phyloP scores from a whole-genome alignment of 2,113 vertebrate genomes.

The Stegostoma tigrinum region DNA sequence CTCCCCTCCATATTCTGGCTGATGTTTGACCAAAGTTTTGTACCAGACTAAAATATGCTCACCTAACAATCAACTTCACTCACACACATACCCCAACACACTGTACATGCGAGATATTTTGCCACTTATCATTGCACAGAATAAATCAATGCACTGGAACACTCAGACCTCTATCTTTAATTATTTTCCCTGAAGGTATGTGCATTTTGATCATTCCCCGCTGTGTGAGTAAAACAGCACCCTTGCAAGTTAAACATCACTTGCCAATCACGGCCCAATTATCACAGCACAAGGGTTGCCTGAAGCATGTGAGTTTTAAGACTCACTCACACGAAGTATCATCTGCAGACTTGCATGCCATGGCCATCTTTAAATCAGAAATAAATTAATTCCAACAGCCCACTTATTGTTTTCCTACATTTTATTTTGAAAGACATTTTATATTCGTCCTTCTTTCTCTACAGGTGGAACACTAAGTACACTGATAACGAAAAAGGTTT shows the following conservation, averaged over 20 bases:
- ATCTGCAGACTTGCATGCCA: neutral
- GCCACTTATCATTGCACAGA: neutral
- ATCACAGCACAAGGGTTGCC: neutral
- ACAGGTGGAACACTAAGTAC: conserved; percentile 30
- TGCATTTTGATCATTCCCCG: neutral
- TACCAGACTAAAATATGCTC: neutral
- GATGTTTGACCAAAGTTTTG: neutral
- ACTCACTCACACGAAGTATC: neutral
- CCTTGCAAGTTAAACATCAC: neutral
- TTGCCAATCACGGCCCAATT: neutral
- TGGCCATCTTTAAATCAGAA: neutral
- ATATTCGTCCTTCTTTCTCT: neutral
- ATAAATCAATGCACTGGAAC: neutral
- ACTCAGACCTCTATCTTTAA: neutral
- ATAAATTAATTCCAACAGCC: neutral
- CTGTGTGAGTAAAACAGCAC: neutral
- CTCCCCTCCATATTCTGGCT: too few species aligned
- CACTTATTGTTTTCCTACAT: neutral
- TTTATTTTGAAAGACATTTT: neutral
- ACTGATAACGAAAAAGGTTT: neutral
- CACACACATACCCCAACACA: neutral
- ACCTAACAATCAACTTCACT: neutral
- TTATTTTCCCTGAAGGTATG: neutral
- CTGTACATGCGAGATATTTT: neutral
- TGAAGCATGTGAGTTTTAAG: neutral